Base-by-base conservation (phyloP, 2,113 vertebrate genomes). In the Chionis minor region DNA sequence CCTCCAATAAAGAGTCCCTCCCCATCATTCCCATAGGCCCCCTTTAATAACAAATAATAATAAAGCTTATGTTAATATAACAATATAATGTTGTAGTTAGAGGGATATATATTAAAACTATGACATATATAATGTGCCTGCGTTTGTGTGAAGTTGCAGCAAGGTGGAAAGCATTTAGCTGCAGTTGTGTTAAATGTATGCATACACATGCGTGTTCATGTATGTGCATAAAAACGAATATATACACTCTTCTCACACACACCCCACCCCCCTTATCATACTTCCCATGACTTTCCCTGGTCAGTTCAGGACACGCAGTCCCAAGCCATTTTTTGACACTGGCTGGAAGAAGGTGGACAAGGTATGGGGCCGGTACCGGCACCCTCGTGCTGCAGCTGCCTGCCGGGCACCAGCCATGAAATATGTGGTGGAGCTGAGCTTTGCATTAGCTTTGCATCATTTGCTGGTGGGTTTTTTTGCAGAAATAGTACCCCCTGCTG, bases 331-430 rank as follows among this genome's bases (percentile, higher is more conserved):
- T 59, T 49, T 51, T 13, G n/a, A 23, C 14, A 2, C 9, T 47
- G 52, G 10, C n/a, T 72, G 58, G 16, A 54, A 16, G 16, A 54
- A 12, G 51, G 42, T 66, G 32, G 42, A 22, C 14, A 14, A 32
- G 32, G 45, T 0, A 0, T 14, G 24, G 52, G 71, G n/a, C 16
- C 0, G 4, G 40, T 55, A 19, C 28, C 0, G 1, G 15, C 4
- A 67, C 14, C 21, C 51, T 22, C 1, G 0, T 42, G 44, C 56
- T 24, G 73, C n/a, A 56, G 67, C 47, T 81, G 51, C 24, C 56
- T 0, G 0, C 49, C 3, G 3, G 35, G 5, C 52, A 42, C n/a
- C 15, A 11, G 7, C 45, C 30, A 1, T 6, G 15, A 77, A n/a
- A 63, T 0, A 5, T 14, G 7, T 14, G 30, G 9, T 4, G n/a